phyloP scores from a whole-genome alignment of 2,797 vertebrate species.

The Pipistrellus pipistrellus region DNA sequence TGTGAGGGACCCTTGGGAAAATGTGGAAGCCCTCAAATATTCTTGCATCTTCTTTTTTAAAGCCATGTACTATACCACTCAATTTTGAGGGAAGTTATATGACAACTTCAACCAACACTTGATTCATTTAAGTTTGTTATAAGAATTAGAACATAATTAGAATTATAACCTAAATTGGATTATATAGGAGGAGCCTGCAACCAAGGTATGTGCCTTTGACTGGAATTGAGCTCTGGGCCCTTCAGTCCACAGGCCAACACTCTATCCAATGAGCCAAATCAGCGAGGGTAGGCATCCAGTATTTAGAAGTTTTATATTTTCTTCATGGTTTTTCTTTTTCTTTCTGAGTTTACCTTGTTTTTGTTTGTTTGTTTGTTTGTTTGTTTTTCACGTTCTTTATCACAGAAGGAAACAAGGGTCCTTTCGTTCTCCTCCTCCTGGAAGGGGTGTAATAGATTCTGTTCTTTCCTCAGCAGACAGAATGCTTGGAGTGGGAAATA shows the following conservation, averaged over 20 bases:
- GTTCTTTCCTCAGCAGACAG: background rate
- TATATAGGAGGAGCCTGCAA: background rate
- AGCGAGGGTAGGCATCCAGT: background rate
- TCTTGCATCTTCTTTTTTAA: background rate
- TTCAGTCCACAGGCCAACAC: too few relatives aligned
- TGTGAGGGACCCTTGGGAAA: background rate
- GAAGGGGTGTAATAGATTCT: background rate
- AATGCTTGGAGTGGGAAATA: background rate
- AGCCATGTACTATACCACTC: background rate
- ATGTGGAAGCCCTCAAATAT: background rate
- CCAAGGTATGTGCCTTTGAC: too few relatives aligned
- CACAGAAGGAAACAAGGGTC: background rate
- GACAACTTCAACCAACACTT: background rate
- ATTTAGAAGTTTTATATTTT: background rate
- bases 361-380: background rate
- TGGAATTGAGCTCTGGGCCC: too few relatives aligned
- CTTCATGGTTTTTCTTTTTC: background rate
- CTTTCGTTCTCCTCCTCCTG: background rate
- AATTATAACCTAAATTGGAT: background rate
- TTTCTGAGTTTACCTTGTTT: background rate
- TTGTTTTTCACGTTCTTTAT: background rate
- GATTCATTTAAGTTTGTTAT: background rate
- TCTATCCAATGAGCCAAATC: too few relatives aligned
- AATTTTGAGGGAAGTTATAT: constrained; percentile 17
- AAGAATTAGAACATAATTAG: background rate